Conservation (phyloP, 2,113 vertebrate genomes). For the Dissostichus mawsoni region DNA sequence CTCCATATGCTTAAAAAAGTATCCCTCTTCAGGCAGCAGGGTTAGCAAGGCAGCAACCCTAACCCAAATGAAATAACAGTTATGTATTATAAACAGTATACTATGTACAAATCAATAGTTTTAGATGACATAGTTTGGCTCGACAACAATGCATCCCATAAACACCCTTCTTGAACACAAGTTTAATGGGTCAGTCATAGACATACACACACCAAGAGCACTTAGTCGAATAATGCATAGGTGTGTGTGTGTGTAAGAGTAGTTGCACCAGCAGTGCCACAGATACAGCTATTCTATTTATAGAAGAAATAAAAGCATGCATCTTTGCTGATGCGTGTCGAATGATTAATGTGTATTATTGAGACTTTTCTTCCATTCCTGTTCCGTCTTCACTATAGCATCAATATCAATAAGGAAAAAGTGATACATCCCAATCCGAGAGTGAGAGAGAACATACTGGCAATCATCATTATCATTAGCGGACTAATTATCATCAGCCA, state of each 20-base stretch:
- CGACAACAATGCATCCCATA: no score
- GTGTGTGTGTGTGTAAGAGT: not conserved
- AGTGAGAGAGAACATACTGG: conserved; percentile 16
- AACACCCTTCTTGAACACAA: no score
- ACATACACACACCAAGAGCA: no score
- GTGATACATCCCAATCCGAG: conserved; percentile 6
- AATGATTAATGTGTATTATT: conserved; percentile 43
- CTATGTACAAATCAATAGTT: no score
- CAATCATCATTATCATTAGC: conserved; percentile 54
- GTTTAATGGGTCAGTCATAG: no score
- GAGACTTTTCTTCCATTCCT: conserved; percentile 4
- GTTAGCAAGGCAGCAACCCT: no score
- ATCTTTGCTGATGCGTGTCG: conserved; percentile 48
- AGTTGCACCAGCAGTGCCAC: not conserved
- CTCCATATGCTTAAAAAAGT: no score
- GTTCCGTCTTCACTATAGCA: not conserved
- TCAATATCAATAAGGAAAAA: conserved; percentile 7
- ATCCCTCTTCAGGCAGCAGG: no score
- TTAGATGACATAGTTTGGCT: no score
- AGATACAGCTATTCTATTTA: conserved; percentile 50
- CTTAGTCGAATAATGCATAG: not conserved
- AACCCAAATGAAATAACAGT: no score
- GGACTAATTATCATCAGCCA: conserved; percentile 31
- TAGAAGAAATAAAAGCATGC: conserved; percentile 55
- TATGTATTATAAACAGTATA: no score